These are phyloP conservation scores for Rhea americana DNA, from an alignment of 2,113 vertebrate genomes.

Conservation along the genomic window DNA sequence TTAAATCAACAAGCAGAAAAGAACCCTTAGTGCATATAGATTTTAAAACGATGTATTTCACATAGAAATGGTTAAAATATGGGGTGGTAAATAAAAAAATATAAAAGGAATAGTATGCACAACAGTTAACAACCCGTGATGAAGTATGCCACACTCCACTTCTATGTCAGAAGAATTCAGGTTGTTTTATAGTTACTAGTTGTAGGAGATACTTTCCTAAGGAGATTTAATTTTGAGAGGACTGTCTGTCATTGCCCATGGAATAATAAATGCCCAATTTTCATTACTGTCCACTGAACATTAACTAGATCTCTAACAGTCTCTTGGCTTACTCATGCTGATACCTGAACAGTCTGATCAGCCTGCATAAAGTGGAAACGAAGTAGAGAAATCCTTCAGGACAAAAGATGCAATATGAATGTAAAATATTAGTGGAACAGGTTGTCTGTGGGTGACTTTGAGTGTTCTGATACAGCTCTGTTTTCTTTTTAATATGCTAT, in stretches of 20 bases:
- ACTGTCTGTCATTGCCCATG: not conserved
- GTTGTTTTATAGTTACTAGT: not conserved
- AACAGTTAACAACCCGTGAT: not conserved
- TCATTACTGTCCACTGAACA: not conserved
- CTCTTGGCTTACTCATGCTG: not conserved
- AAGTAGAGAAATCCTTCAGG: not conserved
- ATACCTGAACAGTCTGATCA: not conserved
- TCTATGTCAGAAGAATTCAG: not conserved
- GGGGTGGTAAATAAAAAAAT: not conserved
- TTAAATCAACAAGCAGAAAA: conserved; percentile 15
- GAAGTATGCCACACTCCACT: not conserved
- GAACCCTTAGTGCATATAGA: not conserved
- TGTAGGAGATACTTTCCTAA: not conserved
- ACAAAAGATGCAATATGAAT: not conserved
- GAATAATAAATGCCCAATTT: not conserved
- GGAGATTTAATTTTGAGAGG: not conserved
- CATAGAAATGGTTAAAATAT: not conserved
- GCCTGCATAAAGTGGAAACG: not conserved
- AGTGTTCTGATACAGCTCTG: not conserved
- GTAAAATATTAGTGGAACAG: conserved; percentile 24
- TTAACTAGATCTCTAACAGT: not conserved
- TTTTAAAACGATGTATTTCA: not conserved
- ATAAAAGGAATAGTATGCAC: not conserved
- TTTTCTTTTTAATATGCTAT: not conserved
- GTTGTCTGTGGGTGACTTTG: conserved; percentile 52